These are phyloP conservation scores for Melierax canorus DNA, from an alignment of 2,113 vertebrate genomes.

Conservation along the genomic window DNA sequence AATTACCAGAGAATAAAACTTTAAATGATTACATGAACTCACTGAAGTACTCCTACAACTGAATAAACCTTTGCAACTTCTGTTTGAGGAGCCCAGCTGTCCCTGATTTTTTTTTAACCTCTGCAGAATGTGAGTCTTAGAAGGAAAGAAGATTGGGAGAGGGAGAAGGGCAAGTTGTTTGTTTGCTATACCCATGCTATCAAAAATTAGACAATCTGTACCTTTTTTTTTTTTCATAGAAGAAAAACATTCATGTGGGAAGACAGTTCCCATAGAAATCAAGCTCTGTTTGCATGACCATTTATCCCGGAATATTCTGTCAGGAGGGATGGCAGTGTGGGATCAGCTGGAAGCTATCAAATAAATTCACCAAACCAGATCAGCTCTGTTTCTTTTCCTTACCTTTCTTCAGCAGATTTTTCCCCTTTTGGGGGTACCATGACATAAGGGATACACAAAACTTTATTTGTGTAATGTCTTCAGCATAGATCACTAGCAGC, in stretches of 20 bases:
- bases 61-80: neutral
- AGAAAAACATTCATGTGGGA: neutral
- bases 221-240: neutral
- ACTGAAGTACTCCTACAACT: constrained; percentile 2
- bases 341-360: neutral
- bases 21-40: neutral
- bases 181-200: neutral
- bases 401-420: neutral
- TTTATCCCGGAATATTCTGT: neutral
- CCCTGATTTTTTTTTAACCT: neutral
- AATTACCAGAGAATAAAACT: constrained; percentile 12
- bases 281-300: neutral
- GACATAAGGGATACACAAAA: neutral
- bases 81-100: neutral
- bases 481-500: neutral
- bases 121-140: neutral
- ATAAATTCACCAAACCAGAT: neutral
- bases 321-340: neutral
- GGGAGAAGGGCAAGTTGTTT: neutral
- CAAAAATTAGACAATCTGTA: neutral
- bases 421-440: neutral
- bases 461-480: neutral
- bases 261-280: neutral
- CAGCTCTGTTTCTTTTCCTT: neutral
- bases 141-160: neutral